Base-by-base conservation (phyloP, 2,888 invertebrate species). In the Meliscaeva auricollis region DNA sequence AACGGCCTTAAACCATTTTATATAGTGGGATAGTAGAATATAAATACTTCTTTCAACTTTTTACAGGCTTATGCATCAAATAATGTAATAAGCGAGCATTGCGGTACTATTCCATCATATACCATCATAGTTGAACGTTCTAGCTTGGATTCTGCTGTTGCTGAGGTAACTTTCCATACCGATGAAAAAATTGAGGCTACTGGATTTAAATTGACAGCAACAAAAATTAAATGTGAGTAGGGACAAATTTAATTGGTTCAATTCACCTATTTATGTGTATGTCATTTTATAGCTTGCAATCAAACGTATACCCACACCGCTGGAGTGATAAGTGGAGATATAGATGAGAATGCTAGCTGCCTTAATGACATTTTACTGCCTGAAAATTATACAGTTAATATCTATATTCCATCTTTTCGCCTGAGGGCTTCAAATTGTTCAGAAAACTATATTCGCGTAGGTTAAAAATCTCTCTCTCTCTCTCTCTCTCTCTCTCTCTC, bases 281-380 rank as follows among this genome's bases (percentile, higher is more conserved):
- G n/a, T n/a, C n/a, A n/a, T n/a, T 41, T 15, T n/a, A 15, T 15
- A 92, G 91, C 52, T 9, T 91, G 91, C 66, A 90, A 90, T 87
- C 85, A 93, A 93, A 91, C 92, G 94, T 96, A 94, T 88, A 95
- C 95, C 0, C 93, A 93, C 0, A 89, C 93, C 3, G 95, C 95
- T 88, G 97, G 96, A 0, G 93, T 95, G 88, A 93, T 97, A 56
- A 90, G 91, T 66, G 92, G 92, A 35, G 66, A 83, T 87, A 88
- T 88, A 0, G 88, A 87, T 35, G 87, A 88, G 44, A n/a, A n/a
- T n/a, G 87, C 91, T 8, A 44, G 50, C 8, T 98, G 98, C 89
- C 92, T 92, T 69, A 94, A 95, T 4, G 93, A 94, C 2, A 95
- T 98, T 50, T 93, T 93, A 1, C 95, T 95, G 0, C 94, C 95